Percentiles rank a stretch among this genome's conserved stretches.
Evolutionary conservation across 2,888 invertebrate genomes (phyloP).

Genomic region (Coleophora deauratella): DNA sequence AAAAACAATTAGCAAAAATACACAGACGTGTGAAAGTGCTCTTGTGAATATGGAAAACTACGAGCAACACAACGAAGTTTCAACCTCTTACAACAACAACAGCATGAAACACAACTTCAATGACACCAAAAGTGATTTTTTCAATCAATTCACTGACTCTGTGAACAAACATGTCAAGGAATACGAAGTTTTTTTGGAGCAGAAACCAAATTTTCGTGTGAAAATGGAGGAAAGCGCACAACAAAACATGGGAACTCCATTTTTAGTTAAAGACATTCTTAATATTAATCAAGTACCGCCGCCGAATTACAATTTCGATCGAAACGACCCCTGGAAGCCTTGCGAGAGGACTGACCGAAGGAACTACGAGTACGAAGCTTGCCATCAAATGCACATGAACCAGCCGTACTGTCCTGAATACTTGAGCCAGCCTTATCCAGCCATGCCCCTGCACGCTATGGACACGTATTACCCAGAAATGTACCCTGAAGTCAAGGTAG

Average conservation of each 20-base stretch:
- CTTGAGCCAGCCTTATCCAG: constrained; percentile 43
- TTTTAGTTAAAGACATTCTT: constrained; percentile 59
- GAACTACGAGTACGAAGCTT: constrained; percentile 42
- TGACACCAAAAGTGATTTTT: constrained; percentile 45
- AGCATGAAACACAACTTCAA: constrained; percentile 45
- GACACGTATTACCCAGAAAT: constrained; percentile 54
- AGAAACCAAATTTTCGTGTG: constrained; percentile 32
- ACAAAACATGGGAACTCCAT: constrained; percentile 47
- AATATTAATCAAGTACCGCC: constrained; percentile 41
- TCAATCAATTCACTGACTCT: constrained; percentile 29
- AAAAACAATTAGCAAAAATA: constrained; percentile 39
- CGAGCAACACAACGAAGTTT: constrained; percentile 56
- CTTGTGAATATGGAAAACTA: constrained; percentile 48
- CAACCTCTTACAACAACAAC: constrained; percentile 51
- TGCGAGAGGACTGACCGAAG: constrained; percentile 37
- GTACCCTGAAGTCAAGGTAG: constrained; percentile 50
- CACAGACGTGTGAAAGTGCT: constrained; percentile 26
- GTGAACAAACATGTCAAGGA: constrained; percentile 30
- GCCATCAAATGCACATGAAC: constrained; percentile 26
- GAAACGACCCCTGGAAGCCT: constrained; percentile 48
- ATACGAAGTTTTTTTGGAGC: constrained; percentile 25
- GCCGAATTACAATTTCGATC: constrained; percentile 46
- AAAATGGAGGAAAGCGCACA: constrained; percentile 38
- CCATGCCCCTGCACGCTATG: constrained; percentile 41
- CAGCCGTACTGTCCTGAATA: constrained; percentile 50